Evolutionary conservation across 1,140 invertebrate species (phyloP).

Genomic region (Plutomurus gul): DNA sequence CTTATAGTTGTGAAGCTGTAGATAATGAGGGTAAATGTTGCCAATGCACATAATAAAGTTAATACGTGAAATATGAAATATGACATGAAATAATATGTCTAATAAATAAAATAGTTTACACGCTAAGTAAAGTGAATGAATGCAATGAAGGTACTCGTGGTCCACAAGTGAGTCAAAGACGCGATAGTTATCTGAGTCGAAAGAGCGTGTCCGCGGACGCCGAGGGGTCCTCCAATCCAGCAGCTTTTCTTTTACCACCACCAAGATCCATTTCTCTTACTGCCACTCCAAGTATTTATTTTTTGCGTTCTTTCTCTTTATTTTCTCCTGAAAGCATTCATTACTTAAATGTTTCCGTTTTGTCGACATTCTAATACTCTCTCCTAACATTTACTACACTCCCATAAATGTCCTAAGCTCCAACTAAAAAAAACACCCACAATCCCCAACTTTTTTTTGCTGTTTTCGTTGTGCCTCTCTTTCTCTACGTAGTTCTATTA

Average conservation of each 20-base stretch:
- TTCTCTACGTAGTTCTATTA: too few species aligned
- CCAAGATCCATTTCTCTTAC: slow-evolving; percentile 54
- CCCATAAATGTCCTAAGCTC: too few species aligned
- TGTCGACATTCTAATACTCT: neutral
- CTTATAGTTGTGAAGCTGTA: too few species aligned
- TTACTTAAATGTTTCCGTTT: neutral
- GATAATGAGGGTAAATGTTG: too few species aligned
- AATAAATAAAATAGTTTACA: slow-evolving; percentile 9
- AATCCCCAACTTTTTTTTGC: too few species aligned
- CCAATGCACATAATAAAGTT: too few species aligned
- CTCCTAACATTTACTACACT: neutral
- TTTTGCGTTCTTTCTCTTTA: slow-evolving; percentile 41
- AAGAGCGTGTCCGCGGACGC: slow-evolving; percentile 53
- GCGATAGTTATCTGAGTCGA: slow-evolving; percentile 53
- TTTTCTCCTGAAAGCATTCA: slow-evolving; percentile 55
- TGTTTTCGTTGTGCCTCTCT: too few species aligned
- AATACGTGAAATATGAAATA: too few species aligned
- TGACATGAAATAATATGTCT: too few species aligned
- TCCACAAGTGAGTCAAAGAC: slow-evolving; percentile 35
- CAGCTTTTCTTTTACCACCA: slow-evolving; percentile 36
- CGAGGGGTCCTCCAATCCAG: slow-evolving; percentile 31
- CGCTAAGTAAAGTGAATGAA: slow-evolving; percentile 18
- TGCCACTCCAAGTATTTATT: slow-evolving; percentile 55
- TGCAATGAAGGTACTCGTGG: slow-evolving; percentile 28
- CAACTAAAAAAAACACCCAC: too few species aligned